Base-by-base conservation (phyloP, 2,888 invertebrate genomes). In the Tridacna crocea region DNA sequence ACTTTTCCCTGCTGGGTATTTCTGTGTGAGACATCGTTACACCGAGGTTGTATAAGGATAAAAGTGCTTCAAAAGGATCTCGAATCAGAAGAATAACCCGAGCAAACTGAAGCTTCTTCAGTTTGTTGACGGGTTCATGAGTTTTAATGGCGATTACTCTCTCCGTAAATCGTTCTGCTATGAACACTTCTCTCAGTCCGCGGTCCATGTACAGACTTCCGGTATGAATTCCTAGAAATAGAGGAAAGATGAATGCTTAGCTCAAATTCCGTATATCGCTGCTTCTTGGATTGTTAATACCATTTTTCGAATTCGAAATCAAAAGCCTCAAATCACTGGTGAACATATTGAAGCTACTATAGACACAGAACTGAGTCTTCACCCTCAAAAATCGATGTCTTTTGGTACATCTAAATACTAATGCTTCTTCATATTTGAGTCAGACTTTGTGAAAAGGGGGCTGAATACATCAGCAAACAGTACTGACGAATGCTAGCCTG, bases 61-160 rank as follows among this genome's bases (percentile, higher is more conserved):
- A 27, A 6, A 74, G 46, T 0, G 61, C 26, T 3, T 74, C 74
- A 46, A 22, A 60, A 3, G 74, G 74, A 22, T 60, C 60, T 11
- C 74, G 24, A 6, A 74, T 19, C 17, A 74, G 22, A 8, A 74
- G 47, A 22, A 74, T 46, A 15, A 24, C 61, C 12, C 61, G 47
- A 2, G 24, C 27, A 22, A 46, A 74, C 24, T 60, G 0, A 11
- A 74, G 46, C 19, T 60, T 60, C 24, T n/a, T 60, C n/a, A 36
- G 60, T 22, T 26, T n/a, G 47, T 61, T 36, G 47, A 24, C n/a
- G 8, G 46, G n/a, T 27, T 61, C 74, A 24, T 74, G 74, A 0
- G 74, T 74, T 61, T 74, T 74, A 24, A 74, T 74, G 22, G 47
- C 74, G 47, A 74, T 24, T 61, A 74, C 74, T 24, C 36, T 61